Evolutionary conservation across 2,113 vertebrate genomes (phyloP).

Genomic region (Brachyistius frenatus): DNA sequence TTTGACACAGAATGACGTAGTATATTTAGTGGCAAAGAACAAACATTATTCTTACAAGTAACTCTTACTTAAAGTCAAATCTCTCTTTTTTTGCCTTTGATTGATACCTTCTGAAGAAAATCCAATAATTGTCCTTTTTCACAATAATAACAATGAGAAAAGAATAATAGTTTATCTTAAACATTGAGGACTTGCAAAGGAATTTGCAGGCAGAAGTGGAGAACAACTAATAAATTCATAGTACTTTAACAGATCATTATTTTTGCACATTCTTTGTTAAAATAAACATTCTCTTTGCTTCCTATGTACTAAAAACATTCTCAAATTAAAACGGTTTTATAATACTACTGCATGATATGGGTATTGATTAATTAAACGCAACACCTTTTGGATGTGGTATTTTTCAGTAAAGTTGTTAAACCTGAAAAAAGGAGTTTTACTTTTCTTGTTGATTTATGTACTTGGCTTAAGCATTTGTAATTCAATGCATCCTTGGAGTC

Average conservation of each 20-base stretch:
- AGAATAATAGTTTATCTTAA: background rate
- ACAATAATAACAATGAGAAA: too few relatives aligned
- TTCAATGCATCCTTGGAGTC: background rate
- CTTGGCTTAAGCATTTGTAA: background rate
- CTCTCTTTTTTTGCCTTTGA: background rate
- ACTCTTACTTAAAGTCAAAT: constrained; percentile 6
- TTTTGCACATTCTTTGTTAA: background rate
- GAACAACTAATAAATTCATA: background rate
- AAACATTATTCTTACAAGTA: background rate
- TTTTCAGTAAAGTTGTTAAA: background rate
- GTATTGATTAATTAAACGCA: too few relatives aligned
- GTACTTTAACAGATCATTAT: background rate
- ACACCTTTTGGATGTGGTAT: background rate
- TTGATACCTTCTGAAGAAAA: background rate
- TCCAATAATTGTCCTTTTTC: background rate
- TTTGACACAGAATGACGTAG: background rate
- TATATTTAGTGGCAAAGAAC: background rate
- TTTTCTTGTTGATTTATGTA: background rate
- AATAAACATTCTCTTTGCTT: too few relatives aligned
- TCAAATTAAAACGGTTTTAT: too few relatives aligned
- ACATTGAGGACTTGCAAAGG: background rate
- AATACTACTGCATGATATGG: too few relatives aligned
- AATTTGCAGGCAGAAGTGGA: background rate
- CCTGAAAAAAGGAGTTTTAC: background rate
- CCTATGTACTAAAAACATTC: too few relatives aligned